These are phyloP conservation scores for Tipula lateralis DNA, from an alignment of 2,888 invertebrate genomes.

Conservation along the genomic window DNA sequence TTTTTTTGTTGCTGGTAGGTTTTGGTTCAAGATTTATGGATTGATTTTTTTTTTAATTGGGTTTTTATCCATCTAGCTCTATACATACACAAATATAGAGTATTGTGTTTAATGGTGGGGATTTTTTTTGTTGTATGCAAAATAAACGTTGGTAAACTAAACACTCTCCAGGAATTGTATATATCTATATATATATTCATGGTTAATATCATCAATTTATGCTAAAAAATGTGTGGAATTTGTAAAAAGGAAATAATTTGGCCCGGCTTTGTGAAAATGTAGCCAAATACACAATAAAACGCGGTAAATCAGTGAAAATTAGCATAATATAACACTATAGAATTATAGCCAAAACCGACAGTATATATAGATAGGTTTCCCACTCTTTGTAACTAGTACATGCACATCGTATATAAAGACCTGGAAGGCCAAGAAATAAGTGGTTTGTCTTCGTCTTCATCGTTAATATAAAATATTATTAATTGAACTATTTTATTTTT, in stretches of 20 bases:
- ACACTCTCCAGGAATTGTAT: neutral
- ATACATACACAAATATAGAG: neutral
- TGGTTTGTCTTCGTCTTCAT: neutral
- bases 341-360: neutral
- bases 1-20: conserved; percentile 9
- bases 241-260: neutral
- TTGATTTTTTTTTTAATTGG: conserved; percentile 20
- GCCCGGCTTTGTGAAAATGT: neutral
- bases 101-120: conserved; percentile 1
- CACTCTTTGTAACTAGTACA: too few species aligned
- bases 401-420: neutral
- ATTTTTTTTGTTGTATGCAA: neutral
- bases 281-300: neutral
- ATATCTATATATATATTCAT: neutral
- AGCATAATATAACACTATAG: neutral
- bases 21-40: conserved; percentile 24
- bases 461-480: neutral
- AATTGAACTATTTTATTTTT: neutral
- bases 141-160: conserved; percentile 5
- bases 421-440: neutral
- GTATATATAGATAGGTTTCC: too few species aligned
- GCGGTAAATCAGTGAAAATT: neutral
- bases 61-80: conserved; percentile 24
- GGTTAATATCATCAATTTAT: neutral
- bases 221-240: neutral